A percentile compares a stretch with the other conserved stretches of the same genome.
These are phyloP conservation scores for Apodemia hepburni DNA, from an alignment of 2,888 invertebrate genomes.

Conservation along the genomic window DNA sequence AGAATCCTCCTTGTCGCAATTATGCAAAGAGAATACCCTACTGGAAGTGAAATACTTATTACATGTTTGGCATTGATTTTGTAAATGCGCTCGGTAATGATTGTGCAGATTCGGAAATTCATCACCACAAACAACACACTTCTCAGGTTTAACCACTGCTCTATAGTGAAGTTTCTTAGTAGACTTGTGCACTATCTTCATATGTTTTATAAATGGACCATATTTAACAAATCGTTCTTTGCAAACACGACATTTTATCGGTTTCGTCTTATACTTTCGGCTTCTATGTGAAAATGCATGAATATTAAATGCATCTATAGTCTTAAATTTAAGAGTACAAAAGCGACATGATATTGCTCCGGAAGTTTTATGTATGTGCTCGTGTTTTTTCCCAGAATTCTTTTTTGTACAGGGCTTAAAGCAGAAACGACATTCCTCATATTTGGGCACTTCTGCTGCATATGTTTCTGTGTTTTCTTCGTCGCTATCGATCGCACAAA, in stretches of 20 bases:
- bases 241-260: constrained; percentile 66
- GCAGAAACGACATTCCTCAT: constrained; percentile 71
- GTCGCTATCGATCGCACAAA: constrained; percentile 69
- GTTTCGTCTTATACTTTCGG: constrained; percentile 66
- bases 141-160: constrained; percentile 67
- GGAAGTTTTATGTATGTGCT: constrained; percentile 59
- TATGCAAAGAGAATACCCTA: constrained; percentile 53
- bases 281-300: constrained; percentile 72
- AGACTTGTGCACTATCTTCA: constrained; percentile 59
- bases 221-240: constrained; percentile 66
- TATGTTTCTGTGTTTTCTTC: constrained; percentile 45
- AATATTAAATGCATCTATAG: constrained; percentile 70
- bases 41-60: constrained; percentile 65
- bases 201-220: constrained; percentile 67
- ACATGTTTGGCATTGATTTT: constrained; percentile 76
- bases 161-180: constrained; percentile 65
- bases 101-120: constrained; percentile 81
- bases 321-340: constrained; percentile 70
- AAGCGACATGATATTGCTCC: constrained; percentile 73
- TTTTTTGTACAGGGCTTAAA: constrained; percentile 67
- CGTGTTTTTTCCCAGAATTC: constrained; percentile 55
- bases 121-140: constrained; percentile 80
- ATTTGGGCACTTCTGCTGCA: constrained; percentile 40
- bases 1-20: constrained; percentile 56
- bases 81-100: constrained; percentile 80